Evolutionary conservation across 2,797 vertebrate species (phyloP).

Genomic region (Sebastes nivosus): DNA sequence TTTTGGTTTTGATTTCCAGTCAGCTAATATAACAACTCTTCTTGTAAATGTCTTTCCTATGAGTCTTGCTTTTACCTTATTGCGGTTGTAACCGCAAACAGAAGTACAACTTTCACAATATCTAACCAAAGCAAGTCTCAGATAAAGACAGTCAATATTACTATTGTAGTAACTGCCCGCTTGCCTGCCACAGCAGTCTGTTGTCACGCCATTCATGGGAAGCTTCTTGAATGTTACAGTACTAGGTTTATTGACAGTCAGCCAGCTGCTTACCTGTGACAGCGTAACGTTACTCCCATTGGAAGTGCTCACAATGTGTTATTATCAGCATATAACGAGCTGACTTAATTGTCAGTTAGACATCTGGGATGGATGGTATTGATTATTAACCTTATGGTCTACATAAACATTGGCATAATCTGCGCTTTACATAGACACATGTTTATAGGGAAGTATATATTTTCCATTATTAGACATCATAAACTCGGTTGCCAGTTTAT

Average conservation of each 20-base stretch:
- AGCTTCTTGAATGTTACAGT: constrained; percentile 72
- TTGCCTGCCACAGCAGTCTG: constrained; percentile 38
- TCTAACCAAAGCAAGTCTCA: background rate
- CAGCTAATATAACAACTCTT: background rate
- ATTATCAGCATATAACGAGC: background rate
- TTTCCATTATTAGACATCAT: background rate
- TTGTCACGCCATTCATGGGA: constrained; percentile 53
- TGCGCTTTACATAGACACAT: background rate
- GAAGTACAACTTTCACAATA: background rate
- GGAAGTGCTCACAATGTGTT: background rate
- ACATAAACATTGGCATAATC: background rate
- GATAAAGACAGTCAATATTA: background rate
- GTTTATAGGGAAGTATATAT: background rate
- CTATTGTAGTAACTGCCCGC: constrained; percentile 9
- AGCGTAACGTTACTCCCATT: background rate
- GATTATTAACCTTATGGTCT: background rate
- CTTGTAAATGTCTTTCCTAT: accelerated
- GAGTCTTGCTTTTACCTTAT: background rate
- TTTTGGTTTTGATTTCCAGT: background rate
- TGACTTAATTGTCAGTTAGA: background rate
- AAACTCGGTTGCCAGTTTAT: background rate
- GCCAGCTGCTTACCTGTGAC: constrained; percentile 20
- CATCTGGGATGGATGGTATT: background rate
- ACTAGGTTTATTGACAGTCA: constrained; percentile 31
- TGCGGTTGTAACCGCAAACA: background rate